Conservation (phyloP, 2,888 invertebrate species). For the Mesorhabditis spiculigera region DNA sequence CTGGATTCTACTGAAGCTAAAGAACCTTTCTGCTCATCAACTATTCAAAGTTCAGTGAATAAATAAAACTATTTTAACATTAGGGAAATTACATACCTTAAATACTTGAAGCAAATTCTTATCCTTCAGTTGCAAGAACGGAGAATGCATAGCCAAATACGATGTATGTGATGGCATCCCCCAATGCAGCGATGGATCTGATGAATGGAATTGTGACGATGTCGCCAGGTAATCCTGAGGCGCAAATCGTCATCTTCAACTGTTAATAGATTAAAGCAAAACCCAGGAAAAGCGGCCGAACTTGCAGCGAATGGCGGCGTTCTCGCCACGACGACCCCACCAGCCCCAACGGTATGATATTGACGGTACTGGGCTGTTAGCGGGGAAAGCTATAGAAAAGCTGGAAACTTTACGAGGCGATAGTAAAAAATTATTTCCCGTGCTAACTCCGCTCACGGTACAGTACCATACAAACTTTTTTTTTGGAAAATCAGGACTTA, state of each 20-base stretch:
- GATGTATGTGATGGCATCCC: constrained; percentile 91
- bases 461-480: too few species aligned
- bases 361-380: constrained; percentile 9
- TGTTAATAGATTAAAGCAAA: too few species aligned
- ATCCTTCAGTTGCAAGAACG: constrained; percentile 60
- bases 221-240: constrained; percentile 13
- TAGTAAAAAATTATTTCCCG: not conserved
- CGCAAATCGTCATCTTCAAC: too few species aligned
- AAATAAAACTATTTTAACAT: too few species aligned
- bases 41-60: too few species aligned
- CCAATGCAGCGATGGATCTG: constrained; percentile 75
- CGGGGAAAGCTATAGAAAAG: not conserved
- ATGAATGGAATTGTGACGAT: constrained; percentile 60
- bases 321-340: not conserved
- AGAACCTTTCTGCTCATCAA: too few species aligned
- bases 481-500: too few species aligned
- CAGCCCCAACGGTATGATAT: constrained; percentile 3
- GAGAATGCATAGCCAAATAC: constrained; percentile 88
- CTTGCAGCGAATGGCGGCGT: not conserved
- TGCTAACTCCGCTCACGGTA: too few species aligned
- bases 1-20: too few species aligned
- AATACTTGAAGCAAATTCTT: not conserved
- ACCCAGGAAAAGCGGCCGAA: too few species aligned
- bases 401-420: not conserved
- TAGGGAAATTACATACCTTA: too few species aligned